phyloP scores from a whole-genome alignment of 2,113 vertebrate species.

The Pelecanus crispus region DNA sequence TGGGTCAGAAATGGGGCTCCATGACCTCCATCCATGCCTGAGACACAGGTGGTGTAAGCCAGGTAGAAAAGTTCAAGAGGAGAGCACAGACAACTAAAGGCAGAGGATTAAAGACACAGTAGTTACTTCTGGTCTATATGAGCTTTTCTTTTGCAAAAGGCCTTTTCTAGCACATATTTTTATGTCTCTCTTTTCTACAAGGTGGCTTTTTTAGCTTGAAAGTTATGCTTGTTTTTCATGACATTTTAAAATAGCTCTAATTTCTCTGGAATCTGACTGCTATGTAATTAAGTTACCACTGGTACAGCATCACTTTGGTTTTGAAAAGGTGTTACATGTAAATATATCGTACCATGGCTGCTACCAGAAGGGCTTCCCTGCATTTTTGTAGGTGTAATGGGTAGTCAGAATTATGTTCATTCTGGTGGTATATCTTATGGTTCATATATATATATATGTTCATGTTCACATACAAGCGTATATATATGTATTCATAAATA shows the following conservation, averaged over 20 bases:
- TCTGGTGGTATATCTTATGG: neutral
- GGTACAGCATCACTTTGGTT: neutral
- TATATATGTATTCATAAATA: neutral
- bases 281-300: slow-evolving; percentile 15
- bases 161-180: neutral
- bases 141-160: neutral
- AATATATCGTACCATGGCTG: neutral
- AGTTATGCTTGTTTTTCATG: neutral
- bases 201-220: neutral
- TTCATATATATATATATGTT: neutral
- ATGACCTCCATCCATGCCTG: neutral
- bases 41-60: neutral
- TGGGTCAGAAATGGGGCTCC: neutral
- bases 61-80: neutral
- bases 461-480: neutral
- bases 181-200: neutral
- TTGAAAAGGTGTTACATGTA: neutral
- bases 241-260: slow-evolving; percentile 32
- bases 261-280: slow-evolving; percentile 11
- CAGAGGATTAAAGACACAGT: neutral
- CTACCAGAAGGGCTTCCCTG: slow-evolving; percentile 8
- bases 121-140: neutral
- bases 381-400: neutral
- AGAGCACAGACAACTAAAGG: neutral
- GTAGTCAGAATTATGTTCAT: neutral